A percentile compares a stretch with the other conserved stretches of the same genome.
Evolutionary conservation across 2,888 invertebrate genomes (phyloP).

Genomic region (Odontothrips loti): DNA sequence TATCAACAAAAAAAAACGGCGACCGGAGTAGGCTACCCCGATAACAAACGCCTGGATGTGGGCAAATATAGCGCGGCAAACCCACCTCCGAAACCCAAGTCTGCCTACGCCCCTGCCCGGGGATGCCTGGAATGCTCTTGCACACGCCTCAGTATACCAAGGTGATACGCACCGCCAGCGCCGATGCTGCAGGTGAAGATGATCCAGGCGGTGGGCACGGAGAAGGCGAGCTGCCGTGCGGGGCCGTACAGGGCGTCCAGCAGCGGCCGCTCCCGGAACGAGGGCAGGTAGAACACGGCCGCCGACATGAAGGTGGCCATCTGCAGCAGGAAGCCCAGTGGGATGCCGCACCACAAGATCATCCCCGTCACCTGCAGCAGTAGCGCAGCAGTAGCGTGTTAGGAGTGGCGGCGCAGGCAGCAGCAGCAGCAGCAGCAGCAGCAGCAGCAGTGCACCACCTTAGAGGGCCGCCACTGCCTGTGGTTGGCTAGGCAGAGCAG

Average conservation of each 20-base stretch:
- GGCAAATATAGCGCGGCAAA: too few species aligned
- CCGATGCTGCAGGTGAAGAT: conserved; percentile 1
- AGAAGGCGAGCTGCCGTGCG: background rate
- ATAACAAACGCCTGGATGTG: too few species aligned
- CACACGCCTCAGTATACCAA: too few species aligned
- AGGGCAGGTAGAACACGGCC: background rate
- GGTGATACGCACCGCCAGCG: background rate
- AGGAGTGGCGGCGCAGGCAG: too few species aligned
- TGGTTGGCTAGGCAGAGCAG: conserved; percentile 31
- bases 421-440: too few species aligned
- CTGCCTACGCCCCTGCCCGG: too few species aligned
- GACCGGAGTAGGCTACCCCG: too few species aligned
- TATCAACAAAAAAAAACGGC: too few species aligned
- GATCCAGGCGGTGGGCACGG: background rate
- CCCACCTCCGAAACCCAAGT: too few species aligned
- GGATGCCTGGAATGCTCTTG: too few species aligned
- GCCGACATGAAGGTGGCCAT: background rate
- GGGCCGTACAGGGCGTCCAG: background rate
- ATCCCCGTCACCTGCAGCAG: background rate
- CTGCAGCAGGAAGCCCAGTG: background rate
- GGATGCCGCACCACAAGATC: background rate
- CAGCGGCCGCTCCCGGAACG: background rate
- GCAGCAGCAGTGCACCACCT: too few species aligned
- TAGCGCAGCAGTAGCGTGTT: too few species aligned
- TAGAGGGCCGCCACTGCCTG: background rate